phyloP scores from a whole-genome alignment of 2,797 vertebrate genomes.

The Megalops cyprinoides region DNA sequence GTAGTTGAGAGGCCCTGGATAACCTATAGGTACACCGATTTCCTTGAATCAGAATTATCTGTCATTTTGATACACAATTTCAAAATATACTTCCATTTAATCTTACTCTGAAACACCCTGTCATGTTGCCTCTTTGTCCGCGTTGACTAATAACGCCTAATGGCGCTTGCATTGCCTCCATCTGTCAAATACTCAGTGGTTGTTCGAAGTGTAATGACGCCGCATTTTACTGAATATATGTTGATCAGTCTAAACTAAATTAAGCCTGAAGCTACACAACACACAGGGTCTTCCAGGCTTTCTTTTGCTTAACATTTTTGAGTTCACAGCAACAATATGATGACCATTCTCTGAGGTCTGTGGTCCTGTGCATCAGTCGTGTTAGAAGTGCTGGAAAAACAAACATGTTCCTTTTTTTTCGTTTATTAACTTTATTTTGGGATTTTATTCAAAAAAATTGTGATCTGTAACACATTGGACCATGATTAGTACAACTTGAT shows the following conservation, averaged over 20 bases:
- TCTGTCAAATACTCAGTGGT: background rate
- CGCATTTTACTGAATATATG: background rate
- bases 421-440: slow-evolving; percentile 23
- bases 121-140: too few relatives aligned
- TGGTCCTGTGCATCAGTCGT: background rate
- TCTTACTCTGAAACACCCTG: too few relatives aligned
- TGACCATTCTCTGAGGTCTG: background rate
- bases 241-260: background rate
- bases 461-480: slow-evolving; percentile 31
- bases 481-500: slow-evolving; percentile 27
- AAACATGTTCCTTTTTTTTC: slow-evolving; percentile 6
- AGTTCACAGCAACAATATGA: background rate
- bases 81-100: too few relatives aligned
- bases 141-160: too few relatives aligned
- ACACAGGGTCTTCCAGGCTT: background rate
- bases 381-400: background rate
- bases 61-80: too few relatives aligned
- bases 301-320: background rate
- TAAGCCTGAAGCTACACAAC: background rate
- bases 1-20: too few relatives aligned
- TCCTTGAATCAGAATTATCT: too few relatives aligned
- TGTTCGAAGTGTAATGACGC: slow-evolving; percentile 6
- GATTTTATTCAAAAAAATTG: slow-evolving; percentile 27
- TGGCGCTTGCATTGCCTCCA: too few relatives aligned
- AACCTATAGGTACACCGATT: too few relatives aligned